Evolutionary conservation across 2,888 invertebrate species (phyloP).

Genomic region (Margaritifera margaritifera): DNA sequence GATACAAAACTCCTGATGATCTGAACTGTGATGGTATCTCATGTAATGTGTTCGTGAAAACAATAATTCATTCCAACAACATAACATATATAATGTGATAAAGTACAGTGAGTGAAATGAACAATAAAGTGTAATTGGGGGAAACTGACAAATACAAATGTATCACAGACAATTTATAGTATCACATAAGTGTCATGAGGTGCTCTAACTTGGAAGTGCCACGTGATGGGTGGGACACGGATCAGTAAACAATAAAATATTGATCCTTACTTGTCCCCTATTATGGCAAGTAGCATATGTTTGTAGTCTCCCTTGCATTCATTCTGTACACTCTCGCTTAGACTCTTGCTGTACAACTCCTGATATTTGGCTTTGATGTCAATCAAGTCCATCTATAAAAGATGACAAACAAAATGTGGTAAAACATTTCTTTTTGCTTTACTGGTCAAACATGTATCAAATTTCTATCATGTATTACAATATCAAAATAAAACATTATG

Average conservation of each 20-base stretch:
- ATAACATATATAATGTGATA: too few species aligned
- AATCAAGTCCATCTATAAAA: constrained; percentile 71
- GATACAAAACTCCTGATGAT: too few species aligned
- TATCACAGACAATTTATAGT: too few species aligned
- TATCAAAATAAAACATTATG: too few species aligned
- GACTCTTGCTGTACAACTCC: constrained; percentile 64
- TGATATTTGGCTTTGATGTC: constrained; percentile 71
- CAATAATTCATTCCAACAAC: too few species aligned
- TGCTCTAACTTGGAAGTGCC: background rate
- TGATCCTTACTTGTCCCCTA: constrained; percentile 45
- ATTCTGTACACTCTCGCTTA: constrained; percentile 65
- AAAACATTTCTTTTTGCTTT: background rate
- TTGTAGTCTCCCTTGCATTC: constrained; percentile 72
- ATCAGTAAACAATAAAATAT: background rate
- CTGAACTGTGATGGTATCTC: too few species aligned
- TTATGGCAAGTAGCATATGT: constrained; percentile 61
- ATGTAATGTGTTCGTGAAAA: too few species aligned
- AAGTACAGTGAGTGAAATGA: too few species aligned
- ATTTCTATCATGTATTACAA: too few species aligned
- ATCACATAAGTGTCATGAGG: too few species aligned
- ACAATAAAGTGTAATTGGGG: too few species aligned
- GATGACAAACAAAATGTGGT: background rate
- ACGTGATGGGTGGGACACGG: background rate
- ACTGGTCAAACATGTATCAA: background rate
- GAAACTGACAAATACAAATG: too few species aligned